A percentile compares a stretch with the other conserved stretches of the same genome.
Conservation (phyloP, 2,113 vertebrate species). For the Lophura nycthemera region DNA sequence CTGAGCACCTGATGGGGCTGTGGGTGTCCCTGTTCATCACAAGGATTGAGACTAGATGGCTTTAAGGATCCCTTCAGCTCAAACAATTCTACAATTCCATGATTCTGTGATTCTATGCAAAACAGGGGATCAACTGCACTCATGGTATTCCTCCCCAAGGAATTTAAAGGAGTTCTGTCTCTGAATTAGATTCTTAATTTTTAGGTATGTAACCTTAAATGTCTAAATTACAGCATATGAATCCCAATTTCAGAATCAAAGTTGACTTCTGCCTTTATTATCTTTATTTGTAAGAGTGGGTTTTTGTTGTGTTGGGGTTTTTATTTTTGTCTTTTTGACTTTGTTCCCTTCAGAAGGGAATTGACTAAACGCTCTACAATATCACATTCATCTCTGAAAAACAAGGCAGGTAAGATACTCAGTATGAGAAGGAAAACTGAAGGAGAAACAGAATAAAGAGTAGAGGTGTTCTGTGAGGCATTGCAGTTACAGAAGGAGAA, state of each 20-base stretch:
- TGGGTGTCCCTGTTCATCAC: too few relatives aligned
- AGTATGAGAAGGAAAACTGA: background rate
- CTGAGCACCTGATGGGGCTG: too few relatives aligned
- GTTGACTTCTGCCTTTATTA: background rate
- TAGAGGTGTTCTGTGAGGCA: background rate
- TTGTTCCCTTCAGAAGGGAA: background rate
- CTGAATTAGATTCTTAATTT: background rate
- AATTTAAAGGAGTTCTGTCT: background rate
- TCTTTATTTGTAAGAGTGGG: background rate
- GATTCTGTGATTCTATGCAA: background rate
- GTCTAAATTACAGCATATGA: background rate
- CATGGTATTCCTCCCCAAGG: background rate
- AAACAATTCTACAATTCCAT: too few relatives aligned
- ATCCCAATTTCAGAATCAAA: background rate
- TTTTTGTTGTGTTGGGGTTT: background rate
- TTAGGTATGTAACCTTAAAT: background rate
- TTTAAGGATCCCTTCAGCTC: too few relatives aligned
- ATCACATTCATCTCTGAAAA: background rate
- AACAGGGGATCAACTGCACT: background rate
- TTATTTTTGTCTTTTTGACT: background rate
- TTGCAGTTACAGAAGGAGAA: background rate
- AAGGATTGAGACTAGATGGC: too few relatives aligned
- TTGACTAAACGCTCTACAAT: background rate
- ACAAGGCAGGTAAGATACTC: rapidly evolving
- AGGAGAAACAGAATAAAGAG: background rate